phyloP scores from a whole-genome alignment of 2,888 invertebrate genomes.

The Monochamus alternatus region DNA sequence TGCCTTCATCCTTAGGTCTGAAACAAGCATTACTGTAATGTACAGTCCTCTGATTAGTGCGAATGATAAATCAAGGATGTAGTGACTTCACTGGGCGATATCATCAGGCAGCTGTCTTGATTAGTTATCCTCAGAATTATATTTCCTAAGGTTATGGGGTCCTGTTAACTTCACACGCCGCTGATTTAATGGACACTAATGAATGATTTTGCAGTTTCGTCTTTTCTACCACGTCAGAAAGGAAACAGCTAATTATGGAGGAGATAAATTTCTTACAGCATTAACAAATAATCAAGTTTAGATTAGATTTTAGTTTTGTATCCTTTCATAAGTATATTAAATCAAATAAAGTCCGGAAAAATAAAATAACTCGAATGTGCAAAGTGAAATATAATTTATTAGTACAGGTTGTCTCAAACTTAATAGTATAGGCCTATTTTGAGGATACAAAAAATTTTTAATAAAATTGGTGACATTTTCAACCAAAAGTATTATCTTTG shows the following conservation, averaged over 20 bases:
- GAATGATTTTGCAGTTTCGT: neutral
- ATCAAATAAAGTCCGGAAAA: no score
- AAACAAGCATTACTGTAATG: no score
- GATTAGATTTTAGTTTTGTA: neutral
- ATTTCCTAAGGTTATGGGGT: neutral
- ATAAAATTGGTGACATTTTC: no score
- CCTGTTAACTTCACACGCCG: neutral
- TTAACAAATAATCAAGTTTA: neutral
- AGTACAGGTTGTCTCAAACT: no score
- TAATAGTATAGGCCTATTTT: no score
- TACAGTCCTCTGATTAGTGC: neutral
- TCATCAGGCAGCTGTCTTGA: neutral
- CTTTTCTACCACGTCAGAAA: neutral
- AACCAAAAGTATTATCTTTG: no score
- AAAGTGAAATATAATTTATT: no score
- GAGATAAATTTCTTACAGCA: neutral
- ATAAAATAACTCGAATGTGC: no score
- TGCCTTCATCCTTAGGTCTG: no score
- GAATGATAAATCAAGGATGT: neutral
- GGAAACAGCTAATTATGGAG: neutral
- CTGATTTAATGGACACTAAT: constrained; percentile 1
- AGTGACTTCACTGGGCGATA: neutral
- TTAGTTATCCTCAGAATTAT: neutral
- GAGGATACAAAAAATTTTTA: no score
- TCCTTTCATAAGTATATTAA: no score